A percentile compares a stretch with the other conserved stretches of the same genome.
Conservation (phyloP, 2,888 invertebrate genomes). For the Sialis lutaria region DNA sequence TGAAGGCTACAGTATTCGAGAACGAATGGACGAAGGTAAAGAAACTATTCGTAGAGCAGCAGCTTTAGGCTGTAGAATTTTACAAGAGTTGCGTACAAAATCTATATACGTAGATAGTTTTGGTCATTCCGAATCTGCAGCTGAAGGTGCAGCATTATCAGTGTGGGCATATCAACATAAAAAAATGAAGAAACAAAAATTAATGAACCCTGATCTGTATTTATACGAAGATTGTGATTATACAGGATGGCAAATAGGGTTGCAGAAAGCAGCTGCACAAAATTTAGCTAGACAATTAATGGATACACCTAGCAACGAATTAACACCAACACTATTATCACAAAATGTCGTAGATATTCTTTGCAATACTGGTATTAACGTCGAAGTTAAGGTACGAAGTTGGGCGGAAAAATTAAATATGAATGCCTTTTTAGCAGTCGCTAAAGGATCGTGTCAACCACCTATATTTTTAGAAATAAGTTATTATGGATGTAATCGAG, state of each 20-base stretch:
- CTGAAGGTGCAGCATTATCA: slow-evolving; percentile 56
- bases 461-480: slow-evolving; percentile 63
- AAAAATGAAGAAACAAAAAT: slow-evolving; percentile 24
- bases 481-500: slow-evolving; percentile 44
- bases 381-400: slow-evolving; percentile 44
- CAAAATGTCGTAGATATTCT: slow-evolving; percentile 43
- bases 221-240: slow-evolving; percentile 45
- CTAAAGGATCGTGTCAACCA: slow-evolving; percentile 60
- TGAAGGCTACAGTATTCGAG: slow-evolving; percentile 43
- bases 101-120: slow-evolving; percentile 55
- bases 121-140: slow-evolving; percentile 59
- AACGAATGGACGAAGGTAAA: slow-evolving; percentile 54
- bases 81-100: slow-evolving; percentile 32
- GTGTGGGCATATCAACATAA: slow-evolving; percentile 56
- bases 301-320: slow-evolving; percentile 63
- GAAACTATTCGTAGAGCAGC: slow-evolving; percentile 58
- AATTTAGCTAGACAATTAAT: slow-evolving; percentile 60
- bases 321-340: slow-evolving; percentile 65
- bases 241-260: slow-evolving; percentile 55
- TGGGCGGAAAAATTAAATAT: slow-evolving; percentile 68
- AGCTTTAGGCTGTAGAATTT: slow-evolving; percentile 36
- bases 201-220: slow-evolving; percentile 26
- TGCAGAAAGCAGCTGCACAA: slow-evolving; percentile 58
- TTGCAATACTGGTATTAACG: slow-evolving; percentile 37
- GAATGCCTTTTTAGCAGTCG: slow-evolving; percentile 61